A percentile compares a stretch with the other conserved stretches of the same genome.
These are phyloP conservation scores for Phyllostomus hastatus DNA, from an alignment of 2,113 vertebrate genomes.

Conservation along the genomic window DNA sequence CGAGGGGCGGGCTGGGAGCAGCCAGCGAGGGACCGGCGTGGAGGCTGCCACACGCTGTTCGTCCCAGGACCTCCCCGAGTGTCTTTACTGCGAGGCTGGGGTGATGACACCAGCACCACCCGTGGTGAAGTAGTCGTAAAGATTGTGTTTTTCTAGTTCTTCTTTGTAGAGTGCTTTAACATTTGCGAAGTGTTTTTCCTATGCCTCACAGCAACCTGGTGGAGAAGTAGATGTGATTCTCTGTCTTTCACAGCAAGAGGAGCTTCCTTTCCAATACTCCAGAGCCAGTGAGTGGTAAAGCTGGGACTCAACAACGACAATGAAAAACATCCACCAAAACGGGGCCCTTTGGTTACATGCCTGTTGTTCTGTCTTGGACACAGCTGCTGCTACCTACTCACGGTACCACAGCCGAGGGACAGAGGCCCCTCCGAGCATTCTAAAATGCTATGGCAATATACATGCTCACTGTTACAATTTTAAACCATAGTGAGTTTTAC, in stretches of 20 bases:
- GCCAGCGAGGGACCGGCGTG: neutral
- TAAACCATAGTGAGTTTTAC: neutral
- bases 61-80: neutral
- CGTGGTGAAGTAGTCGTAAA: neutral
- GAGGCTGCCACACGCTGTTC: neutral
- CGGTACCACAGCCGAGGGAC: neutral
- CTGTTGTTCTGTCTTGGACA: neutral
- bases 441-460: neutral
- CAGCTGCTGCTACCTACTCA: neutral
- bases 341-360: accelerated
- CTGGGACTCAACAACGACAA: neutral
- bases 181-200: neutral
- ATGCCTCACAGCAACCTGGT: neutral
- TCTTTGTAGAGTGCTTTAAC: neutral
- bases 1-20: neutral
- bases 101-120: neutral
- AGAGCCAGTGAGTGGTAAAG: neutral
- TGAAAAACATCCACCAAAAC: neutral
- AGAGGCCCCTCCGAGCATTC: neutral
- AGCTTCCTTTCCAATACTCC: neutral
- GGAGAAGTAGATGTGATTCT: neutral
- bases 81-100: neutral
- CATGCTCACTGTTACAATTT: neutral
- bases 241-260: neutral
- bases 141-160: neutral